Conservation (phyloP, 1,140 invertebrate species). For the Drosophila paulistorum region DNA sequence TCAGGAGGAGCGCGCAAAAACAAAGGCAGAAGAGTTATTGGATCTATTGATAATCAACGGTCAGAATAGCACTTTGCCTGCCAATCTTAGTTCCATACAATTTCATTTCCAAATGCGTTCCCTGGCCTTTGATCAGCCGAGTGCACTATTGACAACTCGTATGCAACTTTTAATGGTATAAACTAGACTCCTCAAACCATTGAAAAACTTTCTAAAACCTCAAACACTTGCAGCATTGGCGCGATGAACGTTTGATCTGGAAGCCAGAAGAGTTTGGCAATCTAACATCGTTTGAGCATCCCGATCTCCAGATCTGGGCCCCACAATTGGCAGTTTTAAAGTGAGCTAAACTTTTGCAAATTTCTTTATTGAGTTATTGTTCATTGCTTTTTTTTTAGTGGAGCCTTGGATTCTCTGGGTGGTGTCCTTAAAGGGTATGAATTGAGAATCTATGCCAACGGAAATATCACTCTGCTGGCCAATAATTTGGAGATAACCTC, state of each 20-base stretch:
- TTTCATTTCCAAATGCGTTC: slow-evolving; percentile 67
- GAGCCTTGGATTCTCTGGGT: slow-evolving; percentile 45
- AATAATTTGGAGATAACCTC: slow-evolving; percentile 55
- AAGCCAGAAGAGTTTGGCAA: slow-evolving; percentile 42
- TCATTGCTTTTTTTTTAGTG: slow-evolving; percentile 20
- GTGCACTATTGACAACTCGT: slow-evolving; percentile 52
- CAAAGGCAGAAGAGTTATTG: slow-evolving; percentile 40
- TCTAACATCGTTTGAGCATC: slow-evolving; percentile 40
- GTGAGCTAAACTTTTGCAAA: slow-evolving; percentile 24
- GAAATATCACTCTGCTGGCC: slow-evolving; percentile 53
- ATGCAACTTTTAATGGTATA: slow-evolving; percentile 60
- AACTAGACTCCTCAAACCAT: not conserved
- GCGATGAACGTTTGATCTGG: slow-evolving; percentile 59
- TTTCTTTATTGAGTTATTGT: no score
- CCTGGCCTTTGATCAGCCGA: slow-evolving; percentile 59
- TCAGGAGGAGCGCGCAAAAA: slow-evolving; percentile 9
- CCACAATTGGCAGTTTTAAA: slow-evolving; percentile 64
- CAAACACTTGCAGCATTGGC: slow-evolving; percentile 49
- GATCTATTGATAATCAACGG: slow-evolving; percentile 37
- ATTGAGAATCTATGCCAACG: slow-evolving; percentile 58
- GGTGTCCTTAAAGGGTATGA: slow-evolving; percentile 30
- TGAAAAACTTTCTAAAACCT: not conserved
- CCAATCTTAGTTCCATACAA: slow-evolving; percentile 53
- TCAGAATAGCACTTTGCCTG: slow-evolving; percentile 58
- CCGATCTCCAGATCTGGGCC: slow-evolving; percentile 53